phyloP scores from a whole-genome alignment of 2,888 invertebrate species.

The Caenorhabditis imperialis region DNA sequence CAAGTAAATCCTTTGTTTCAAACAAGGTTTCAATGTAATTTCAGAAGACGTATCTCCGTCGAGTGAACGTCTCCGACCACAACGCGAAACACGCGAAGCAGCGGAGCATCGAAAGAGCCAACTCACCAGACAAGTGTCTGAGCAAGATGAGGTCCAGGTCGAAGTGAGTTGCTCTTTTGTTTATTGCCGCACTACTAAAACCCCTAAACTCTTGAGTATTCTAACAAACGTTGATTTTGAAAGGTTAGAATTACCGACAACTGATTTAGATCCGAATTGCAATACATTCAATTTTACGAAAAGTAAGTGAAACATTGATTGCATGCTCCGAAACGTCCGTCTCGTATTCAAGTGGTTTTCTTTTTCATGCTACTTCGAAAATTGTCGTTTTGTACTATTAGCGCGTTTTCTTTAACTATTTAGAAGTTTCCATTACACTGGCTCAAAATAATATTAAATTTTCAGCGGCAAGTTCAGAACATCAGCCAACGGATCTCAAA shows the following conservation, averaged over 20 bases:
- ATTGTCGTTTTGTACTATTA: background rate
- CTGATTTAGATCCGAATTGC: conserved; percentile 62
- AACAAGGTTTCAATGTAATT: background rate
- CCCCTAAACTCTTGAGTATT: background rate
- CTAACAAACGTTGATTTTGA: too few relatives aligned
- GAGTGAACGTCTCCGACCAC: conserved; percentile 71
- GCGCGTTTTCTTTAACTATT: conserved; percentile 7
- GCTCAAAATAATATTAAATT: conserved; percentile 3
- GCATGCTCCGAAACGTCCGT: conserved; percentile 4
- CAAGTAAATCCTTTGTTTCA: conserved; percentile 40
- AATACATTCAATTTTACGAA: conserved; percentile 64
- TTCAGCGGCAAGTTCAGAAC: conserved; percentile 62
- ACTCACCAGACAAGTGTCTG: conserved; percentile 65
- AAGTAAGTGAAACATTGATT: conserved; percentile 57
- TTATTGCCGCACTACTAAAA: background rate
- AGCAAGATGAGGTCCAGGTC: conserved; percentile 59
- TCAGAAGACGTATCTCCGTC: conserved; percentile 65
- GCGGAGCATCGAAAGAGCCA: conserved; percentile 60
- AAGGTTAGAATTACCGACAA: too few relatives aligned
- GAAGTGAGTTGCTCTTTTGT: conserved; percentile 48
- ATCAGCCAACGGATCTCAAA: conserved; percentile 41
- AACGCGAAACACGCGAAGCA: conserved; percentile 65
- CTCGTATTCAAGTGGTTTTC: background rate
- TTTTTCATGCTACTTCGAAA: background rate
- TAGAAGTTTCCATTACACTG: too few relatives aligned